These are phyloP conservation scores for Apis dorsata DNA, from an alignment of 1,140 invertebrate species.

Conservation along the genomic window DNA sequence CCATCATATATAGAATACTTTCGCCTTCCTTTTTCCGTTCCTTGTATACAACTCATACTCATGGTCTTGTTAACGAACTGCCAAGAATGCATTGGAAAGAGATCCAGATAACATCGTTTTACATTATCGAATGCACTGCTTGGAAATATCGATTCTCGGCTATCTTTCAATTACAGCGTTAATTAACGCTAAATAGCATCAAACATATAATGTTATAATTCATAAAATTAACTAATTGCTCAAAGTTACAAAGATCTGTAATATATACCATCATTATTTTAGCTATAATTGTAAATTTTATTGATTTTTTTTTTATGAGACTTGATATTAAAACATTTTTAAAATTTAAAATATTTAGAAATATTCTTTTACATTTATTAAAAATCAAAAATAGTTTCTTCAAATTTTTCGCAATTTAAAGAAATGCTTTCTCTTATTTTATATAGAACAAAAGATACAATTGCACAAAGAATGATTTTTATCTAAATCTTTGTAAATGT, in stretches of 20 bases:
- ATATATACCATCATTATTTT: not conserved
- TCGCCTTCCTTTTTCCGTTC: constrained; percentile 38
- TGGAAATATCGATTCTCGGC: not conserved
- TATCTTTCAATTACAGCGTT: not conserved
- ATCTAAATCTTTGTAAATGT: not conserved
- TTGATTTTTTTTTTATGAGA: not conserved
- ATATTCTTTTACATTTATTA: too few relatives aligned
- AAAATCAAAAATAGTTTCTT: too few relatives aligned
- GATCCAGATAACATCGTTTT: constrained; percentile 39
- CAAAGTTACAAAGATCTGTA: not conserved
- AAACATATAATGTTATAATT: not conserved
- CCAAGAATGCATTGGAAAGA: constrained; percentile 19
- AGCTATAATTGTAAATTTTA: too few relatives aligned
- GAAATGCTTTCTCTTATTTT: too few relatives aligned
- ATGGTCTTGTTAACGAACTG: constrained; percentile 42
- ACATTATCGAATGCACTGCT: constrained; percentile 25
- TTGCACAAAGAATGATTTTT: not conserved
- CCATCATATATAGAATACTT: constrained; percentile 19
- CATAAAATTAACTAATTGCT: not conserved
- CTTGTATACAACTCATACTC: not conserved
- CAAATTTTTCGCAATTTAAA: too few relatives aligned
- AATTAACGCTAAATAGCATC: not conserved
- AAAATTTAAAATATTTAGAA: too few relatives aligned
- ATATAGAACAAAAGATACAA: too few relatives aligned
- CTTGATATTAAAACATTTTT: too few relatives aligned